Evolutionary conservation across 2,797 vertebrate species (phyloP), one percentile per base, ranked within the genome.

Genomic region (Otus scops): DNA sequence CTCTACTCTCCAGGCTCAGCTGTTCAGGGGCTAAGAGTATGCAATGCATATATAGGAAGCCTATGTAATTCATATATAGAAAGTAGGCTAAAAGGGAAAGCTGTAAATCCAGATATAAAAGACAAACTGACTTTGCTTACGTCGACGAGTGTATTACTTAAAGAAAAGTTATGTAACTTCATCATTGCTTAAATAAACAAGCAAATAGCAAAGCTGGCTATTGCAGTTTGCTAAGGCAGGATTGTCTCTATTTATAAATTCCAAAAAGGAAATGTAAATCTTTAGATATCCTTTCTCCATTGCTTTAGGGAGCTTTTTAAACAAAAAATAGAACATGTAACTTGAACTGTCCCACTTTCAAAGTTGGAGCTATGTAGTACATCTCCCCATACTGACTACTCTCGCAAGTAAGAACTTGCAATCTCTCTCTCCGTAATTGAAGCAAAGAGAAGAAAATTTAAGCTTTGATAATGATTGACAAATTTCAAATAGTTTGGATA

Each of bases 401-500:
- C 91, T 94, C 79, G n/a, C 60, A 79, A 87, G 84, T 56, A 95
- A 76, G 59, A 93, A 87, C 81, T 51, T 88, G 21, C 32, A 88
- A 28, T 79, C 26, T 75, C 54, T 93, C 56, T 84, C 43, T 84
- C 41, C 41, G 17, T 43, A 90, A 90, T 11, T 88, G 65, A 96
- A 88, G 87, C 30, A 75, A 93, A 82, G 71, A 89, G 67, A 89
- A 82, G 77, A 83, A 15, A 64, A 88, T 84, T 84, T 81, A 88
- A 85, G 95, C 96, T 97, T 97, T 96, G 89, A 97, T 96, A 96
- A 92, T 45, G 71, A 89, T 50, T 68, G 76, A 56, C 0, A 3
- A 92, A 97, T 92, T 96, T 97, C 78, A 96, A 96, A 71, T 13
- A 77, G 92, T 92, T 95, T 73, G 82, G 71, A 89, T 89, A 81